Conservation (phyloP, 2,113 vertebrate species). For the Hydrochoerus hydrochaeris region DNA sequence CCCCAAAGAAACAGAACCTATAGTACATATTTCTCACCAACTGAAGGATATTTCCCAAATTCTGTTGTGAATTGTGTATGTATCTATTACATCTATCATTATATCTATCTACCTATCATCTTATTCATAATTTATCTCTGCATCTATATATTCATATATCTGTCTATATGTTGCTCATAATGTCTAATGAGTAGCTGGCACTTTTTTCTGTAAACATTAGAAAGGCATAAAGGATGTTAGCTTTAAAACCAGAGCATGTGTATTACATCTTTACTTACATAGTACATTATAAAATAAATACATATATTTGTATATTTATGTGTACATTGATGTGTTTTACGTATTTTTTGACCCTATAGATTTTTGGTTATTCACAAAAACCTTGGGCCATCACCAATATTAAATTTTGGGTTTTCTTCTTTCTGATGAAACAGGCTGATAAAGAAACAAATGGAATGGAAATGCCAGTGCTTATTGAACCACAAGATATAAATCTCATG, state of each 20-base stretch:
- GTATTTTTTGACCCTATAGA: background rate
- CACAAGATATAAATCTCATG: background rate
- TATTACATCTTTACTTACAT: background rate
- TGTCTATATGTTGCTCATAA: background rate
- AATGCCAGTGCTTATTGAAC: constrained; percentile 18
- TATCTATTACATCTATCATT: background rate
- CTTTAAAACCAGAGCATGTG: constrained; percentile 15
- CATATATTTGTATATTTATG: background rate
- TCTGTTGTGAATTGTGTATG: background rate
- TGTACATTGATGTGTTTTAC: background rate
- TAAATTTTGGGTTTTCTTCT: constrained; percentile 43
- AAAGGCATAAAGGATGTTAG: background rate
- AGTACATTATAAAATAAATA: background rate
- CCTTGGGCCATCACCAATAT: background rate
- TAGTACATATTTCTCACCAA: background rate
- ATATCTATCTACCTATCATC: no score
- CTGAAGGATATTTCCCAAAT: background rate
- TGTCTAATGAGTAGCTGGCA: background rate
- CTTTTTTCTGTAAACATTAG: background rate
- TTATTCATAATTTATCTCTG: background rate
- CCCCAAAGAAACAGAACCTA: background rate
- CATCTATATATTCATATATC: no score
- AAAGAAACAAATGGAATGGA: constrained; percentile 40
- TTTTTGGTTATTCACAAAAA: constrained; percentile 10
- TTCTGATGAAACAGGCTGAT: background rate